Evolutionary conservation across 2,888 invertebrate genomes (phyloP).

Genomic region (Alviniconcha strummeri): DNA sequence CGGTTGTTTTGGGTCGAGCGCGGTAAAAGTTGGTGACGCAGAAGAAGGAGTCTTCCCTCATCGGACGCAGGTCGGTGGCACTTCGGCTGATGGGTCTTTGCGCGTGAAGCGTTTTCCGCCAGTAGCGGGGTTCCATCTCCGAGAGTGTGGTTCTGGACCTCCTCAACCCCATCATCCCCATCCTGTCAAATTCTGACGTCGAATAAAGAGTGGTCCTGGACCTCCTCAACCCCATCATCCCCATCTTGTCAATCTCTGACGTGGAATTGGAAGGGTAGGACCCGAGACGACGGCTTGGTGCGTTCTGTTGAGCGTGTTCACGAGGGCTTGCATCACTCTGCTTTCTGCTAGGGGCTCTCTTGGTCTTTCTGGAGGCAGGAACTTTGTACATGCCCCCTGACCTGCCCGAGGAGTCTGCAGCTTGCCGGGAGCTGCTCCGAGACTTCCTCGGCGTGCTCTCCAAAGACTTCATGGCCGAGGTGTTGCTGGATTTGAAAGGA

Average conservation of each 20-base stretch:
- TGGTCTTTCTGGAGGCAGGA: not conserved
- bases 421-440: not conserved
- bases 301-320: not conserved
- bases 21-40: not conserved
- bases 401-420: not conserved
- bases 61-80: constrained; percentile 30
- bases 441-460: constrained; percentile 9
- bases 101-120: not conserved
- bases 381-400: not conserved
- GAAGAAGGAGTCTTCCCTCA: not conserved
- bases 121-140: not conserved
- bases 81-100: constrained; percentile 34
- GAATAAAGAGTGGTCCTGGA: not conserved
- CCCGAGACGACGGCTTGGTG: too few relatives aligned
- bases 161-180: constrained; percentile 7
- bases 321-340: not conserved
- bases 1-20: not conserved
- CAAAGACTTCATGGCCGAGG: not conserved
- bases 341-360: not conserved
- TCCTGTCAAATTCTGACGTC: not conserved
- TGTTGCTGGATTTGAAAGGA: constrained; percentile 6
- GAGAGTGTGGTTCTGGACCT: constrained; percentile 3
- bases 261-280: too few relatives aligned
- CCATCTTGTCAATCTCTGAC: not conserved
- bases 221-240: not conserved